These are phyloP conservation scores for Zelleria hepariella DNA, from an alignment of 2,888 invertebrate genomes.

Conservation along the genomic window DNA sequence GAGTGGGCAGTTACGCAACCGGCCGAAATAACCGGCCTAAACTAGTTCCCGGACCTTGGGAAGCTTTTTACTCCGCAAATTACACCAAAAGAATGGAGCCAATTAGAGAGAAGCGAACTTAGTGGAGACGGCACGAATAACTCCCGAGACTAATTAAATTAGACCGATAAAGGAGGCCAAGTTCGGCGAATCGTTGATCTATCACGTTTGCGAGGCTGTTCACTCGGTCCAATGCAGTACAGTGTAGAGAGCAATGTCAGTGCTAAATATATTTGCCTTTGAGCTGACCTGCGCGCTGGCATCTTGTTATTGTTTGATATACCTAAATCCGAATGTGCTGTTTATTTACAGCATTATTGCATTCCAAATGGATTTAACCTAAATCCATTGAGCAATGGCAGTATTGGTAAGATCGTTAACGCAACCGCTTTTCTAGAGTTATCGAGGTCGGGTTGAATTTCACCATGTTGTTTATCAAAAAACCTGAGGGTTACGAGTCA, in stretches of 20 bases:
- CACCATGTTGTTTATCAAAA: conserved; percentile 13
- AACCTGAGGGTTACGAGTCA: neutral
- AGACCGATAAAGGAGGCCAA: conserved; percentile 50
- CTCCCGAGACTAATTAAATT: neutral
- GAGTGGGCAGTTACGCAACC: conserved; percentile 45
- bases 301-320: conserved; percentile 2
- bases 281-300: conserved; percentile 8
- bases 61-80: neutral
- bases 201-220: conserved; percentile 4
- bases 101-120: neutral
- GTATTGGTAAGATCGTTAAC: conserved; percentile 20
- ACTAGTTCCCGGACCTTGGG: conserved; percentile 51
- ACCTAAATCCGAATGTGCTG: neutral
- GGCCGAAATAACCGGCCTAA: conserved; percentile 55
- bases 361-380: neutral
- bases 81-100: neutral
- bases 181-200: conserved; percentile 25
- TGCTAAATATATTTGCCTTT: conserved; percentile 13
- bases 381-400: conserved; percentile 11
- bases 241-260: conserved; percentile 8
- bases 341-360: neutral
- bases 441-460: conserved; percentile 22
- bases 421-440: conserved; percentile 19
- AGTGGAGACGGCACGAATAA: neutral
- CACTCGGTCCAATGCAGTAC: neutral